These are phyloP conservation scores for Phylloscopus collybita DNA, from an alignment of 2,797 vertebrate genomes.

Conservation along the genomic window DNA sequence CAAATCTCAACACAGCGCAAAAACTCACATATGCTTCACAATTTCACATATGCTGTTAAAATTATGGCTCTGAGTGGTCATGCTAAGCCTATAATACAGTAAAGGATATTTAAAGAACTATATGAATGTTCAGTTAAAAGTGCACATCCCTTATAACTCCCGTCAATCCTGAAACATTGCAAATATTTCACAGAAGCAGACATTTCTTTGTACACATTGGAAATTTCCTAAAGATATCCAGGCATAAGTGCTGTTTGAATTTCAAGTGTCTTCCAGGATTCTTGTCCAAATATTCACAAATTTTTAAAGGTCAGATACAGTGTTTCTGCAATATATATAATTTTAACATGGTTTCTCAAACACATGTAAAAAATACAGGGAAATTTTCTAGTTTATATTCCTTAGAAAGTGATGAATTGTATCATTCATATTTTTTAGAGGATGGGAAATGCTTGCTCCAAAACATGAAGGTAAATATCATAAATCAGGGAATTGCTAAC, in stretches of 20 bases:
- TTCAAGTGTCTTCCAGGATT: slow-evolving; percentile 6
- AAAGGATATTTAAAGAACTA: background rate
- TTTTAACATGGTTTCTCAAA: background rate
- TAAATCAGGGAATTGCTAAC: background rate
- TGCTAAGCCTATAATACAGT: background rate
- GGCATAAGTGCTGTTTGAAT: background rate
- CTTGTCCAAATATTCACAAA: slow-evolving; percentile 34
- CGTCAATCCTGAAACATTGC: background rate
- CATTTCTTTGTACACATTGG: background rate
- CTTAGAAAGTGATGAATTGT: background rate
- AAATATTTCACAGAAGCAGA: background rate
- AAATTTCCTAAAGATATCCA: background rate
- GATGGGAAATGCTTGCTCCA: background rate
- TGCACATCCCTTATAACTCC: background rate
- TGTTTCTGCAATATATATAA: background rate
- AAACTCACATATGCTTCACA: background rate
- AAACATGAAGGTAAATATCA: background rate
- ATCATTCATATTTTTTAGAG: background rate
- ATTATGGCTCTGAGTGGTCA: background rate
- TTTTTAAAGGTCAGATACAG: slow-evolving; percentile 42
- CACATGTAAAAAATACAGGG: background rate
- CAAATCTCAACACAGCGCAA: background rate
- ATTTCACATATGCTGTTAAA: background rate
- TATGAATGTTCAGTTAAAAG: background rate
- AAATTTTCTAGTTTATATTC: background rate